Conservation (phyloP, 2,113 vertebrate genomes). For the Recurvirostra avosetta region DNA sequence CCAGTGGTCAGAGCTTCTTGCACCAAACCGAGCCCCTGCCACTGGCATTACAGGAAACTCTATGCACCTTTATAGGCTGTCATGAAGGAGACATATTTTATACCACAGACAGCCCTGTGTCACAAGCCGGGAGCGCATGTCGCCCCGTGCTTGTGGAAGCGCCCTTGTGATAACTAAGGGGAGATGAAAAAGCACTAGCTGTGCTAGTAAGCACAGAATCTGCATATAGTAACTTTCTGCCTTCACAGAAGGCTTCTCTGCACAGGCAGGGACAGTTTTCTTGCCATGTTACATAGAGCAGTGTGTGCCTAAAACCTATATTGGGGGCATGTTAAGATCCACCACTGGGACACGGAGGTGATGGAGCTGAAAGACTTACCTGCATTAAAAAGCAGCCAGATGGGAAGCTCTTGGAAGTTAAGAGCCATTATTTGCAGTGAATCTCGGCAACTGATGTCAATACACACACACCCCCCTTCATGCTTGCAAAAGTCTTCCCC, state of each 20-base stretch:
- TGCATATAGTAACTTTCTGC: neutral
- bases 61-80: neutral
- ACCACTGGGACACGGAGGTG: neutral
- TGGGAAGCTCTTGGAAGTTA: neutral
- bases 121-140: rapidly evolving
- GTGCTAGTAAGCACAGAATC: neutral
- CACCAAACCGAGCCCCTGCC: neutral
- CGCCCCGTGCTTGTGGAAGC: neutral
- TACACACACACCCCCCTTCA: neutral
- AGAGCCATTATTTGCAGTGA: neutral
- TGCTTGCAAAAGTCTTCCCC: neutral
- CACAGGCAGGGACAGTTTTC: neutral
- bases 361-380: neutral
- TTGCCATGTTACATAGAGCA: neutral
- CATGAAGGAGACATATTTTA: neutral
- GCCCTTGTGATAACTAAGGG: neutral
- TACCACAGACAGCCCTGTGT: neutral
- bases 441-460: neutral
- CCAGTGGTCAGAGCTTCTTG: neutral
- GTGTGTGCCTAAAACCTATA: neutral
- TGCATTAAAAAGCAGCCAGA: neutral
- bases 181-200: too few relatives aligned
- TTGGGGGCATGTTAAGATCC: neutral
- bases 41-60: neutral
- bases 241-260: neutral